Base-by-base conservation (phyloP, 1,140 invertebrate species). In the Ceratosolen solmsi region DNA sequence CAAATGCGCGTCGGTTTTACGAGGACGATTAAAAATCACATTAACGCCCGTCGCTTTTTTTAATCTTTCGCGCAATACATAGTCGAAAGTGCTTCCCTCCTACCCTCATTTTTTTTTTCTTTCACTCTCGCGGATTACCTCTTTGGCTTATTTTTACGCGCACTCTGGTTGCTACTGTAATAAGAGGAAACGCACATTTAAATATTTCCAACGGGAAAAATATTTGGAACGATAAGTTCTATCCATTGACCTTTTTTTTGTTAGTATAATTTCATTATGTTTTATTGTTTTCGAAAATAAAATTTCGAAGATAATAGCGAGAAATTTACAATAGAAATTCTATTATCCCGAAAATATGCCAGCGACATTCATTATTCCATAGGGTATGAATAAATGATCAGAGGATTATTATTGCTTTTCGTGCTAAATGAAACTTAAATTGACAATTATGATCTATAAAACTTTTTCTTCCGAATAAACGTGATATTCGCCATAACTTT, bases 1-100 rank as follows among this genome's bases (percentile, higher is more conserved):
- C 15, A 38, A 8, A 76, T 20, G 38, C 41, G 51, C 51, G 51
- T 54, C 63, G 75, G 80, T 41, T 84, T 82, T 84, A 84, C 76
- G 80, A 84, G 72, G 54, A 60, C 83, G 80, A 84, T 84, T 84
- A 84, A 84, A 84, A 84, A 75, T 79, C 74, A 60, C 77, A 83
- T 83, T 83, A 83, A 83, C 77, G 82, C 68, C 77, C 27, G 49
- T 73, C 30, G 15, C 27, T 41, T 54, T 73, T 73, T 73, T 73
- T 73, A 54, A 54, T 54, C 49, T 73, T 56, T 41, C 56, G 25
- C 46, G 63, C 27, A 54, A 68, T 38, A 46, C 58, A 60, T 25
- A 33, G 49, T 33, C 51, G 3, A 25, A 76, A 5, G 25, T 25
- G 2, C 20, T 15, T 33, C 33, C 9, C 33, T 65, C 33, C 51